Base-by-base conservation (phyloP, 2,797 vertebrate species). In the Coregonus sp. region DNA sequence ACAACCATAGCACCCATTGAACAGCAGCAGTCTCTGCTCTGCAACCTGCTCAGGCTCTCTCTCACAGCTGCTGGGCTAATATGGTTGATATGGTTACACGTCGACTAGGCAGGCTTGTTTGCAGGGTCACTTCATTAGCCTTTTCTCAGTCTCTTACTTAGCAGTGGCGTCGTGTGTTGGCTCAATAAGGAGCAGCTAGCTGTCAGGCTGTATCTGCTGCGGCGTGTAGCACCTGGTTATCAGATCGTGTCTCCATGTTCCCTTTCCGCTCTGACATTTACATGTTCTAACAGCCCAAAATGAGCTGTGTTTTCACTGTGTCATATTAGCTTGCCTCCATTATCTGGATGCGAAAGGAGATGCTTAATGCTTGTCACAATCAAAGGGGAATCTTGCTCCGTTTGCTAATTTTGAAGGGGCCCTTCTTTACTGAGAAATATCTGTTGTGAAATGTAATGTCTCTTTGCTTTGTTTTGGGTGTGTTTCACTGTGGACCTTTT, bases 31-130 rank as follows among this genome's bases (percentile, higher is more conserved):
- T 76, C 70, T 50, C 69, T 72, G 70, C 74, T 76, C 82, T 78
- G 78, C 79, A 73, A 77, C 78, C 75, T 40, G 40, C 40, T 11
- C 40, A 47, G 25, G 59, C 59, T 63, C 59, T 25, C n/a, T 63
- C 18, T 35, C 31, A 69, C 33, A 69, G 33, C 67, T 40, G 6
- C 67, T 63, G 59, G 25, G 59, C 59, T 63, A 63, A 63, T 29
- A 84, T 71, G 75, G 79, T 75, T 80, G 79, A 81, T 86, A 79
- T 52, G 80, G 83, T 88, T 84, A 86, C 81, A 77, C 78, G 73
- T 81, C 77, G 81, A 63, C 59, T 29, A 63, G 59, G 59, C 59
- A 80, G 74, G 70, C 86, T 82, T 80, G 80, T 86, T 88, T 63
- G 9, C 59, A 25, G 59, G 81, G 81, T 86, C 81, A 82, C 82